phyloP scores from a whole-genome alignment of 2,797 vertebrate genomes.

The Threskiornis aethiopicus region DNA sequence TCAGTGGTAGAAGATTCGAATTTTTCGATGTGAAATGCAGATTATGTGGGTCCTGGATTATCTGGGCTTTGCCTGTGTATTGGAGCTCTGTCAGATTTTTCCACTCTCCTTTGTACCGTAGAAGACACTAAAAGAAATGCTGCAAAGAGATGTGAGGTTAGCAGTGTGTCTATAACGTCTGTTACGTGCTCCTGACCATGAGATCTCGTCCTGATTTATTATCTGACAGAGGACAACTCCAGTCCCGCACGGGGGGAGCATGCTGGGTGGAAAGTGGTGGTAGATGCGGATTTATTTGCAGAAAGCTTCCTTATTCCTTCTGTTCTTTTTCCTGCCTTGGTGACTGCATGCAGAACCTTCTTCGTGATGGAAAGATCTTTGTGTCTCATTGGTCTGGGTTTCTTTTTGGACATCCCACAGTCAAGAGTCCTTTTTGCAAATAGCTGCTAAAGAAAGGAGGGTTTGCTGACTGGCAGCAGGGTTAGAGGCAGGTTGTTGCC shows the following conservation, averaged over 20 bases:
- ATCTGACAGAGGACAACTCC: not conserved
- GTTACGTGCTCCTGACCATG: not conserved
- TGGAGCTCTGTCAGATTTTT: constrained; percentile 2
- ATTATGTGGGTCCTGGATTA: constrained; percentile 27
- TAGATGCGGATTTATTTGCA: not conserved
- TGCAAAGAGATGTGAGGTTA: not conserved
- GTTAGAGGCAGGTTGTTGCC: not conserved
- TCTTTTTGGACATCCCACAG: not conserved
- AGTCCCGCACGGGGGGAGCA: fast-evolving
- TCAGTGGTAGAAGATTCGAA: constrained; percentile 23
- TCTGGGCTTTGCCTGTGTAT: not conserved
- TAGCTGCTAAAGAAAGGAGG: not conserved
- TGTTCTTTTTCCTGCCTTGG: not conserved
- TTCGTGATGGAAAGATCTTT: fast-evolving
- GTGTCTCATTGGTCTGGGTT: not conserved
- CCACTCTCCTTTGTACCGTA: not conserved
- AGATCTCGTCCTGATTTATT: not conserved
- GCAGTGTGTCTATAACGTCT: not conserved
- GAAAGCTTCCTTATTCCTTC: not conserved
- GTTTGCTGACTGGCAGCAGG: not conserved
- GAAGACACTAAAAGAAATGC: not conserved
- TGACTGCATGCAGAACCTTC: not conserved
- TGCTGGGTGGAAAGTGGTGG: not conserved
- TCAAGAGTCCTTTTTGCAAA: not conserved
- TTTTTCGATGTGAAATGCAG: constrained; percentile 28